Base-by-base conservation (phyloP, 2,797 vertebrate species). In the Cossypha dichroa region DNA sequence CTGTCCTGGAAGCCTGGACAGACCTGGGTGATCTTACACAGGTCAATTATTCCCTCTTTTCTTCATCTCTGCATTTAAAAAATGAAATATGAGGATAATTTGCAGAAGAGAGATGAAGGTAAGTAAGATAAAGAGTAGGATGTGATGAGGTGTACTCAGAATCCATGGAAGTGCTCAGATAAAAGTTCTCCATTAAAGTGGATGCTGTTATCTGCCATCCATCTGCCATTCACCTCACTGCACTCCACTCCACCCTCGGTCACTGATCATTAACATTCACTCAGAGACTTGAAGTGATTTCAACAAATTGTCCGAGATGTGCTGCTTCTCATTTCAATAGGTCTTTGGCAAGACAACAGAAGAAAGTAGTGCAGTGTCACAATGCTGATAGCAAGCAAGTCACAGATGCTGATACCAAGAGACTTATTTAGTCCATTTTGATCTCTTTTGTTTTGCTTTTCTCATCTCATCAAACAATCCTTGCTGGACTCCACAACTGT, bases 401-500 rank as follows among this genome's bases (percentile, higher is more conserved):
- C 43, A 75, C 46, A 85, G 78, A 85, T 81, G 75, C 58, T 94
- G 87, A 90, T 91, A 85, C 52, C 58, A 93, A 91, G 62, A 88
- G 89, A 93, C 70, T 92, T 95, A 90, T 84, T 73, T 84, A 80
- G 79, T 88, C 58, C 91, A 85, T n/a, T 84, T 92, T 87, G 49
- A 70, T 91, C 23, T 75, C 70, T 62, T 87, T 91, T 93, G 52
- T 78, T 54, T 79, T 93, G 33, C 33, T 88, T 95, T 93, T 93
- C 49, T 89, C 28, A 31, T 82, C n/a, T 92, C 25, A 62, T 83
- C 46, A 82, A 77, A 62, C 33, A 70, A 38, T 62, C 5, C 0
- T 33, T 74, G 29, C 41, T 73, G 52, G 54, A 63, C 19, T 92
- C 43, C 26, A 49, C 28, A 85, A 31, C 1, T 38, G 5, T 10